Base-by-base conservation (phyloP, 1,140 invertebrate species). In the Drosophila kohkoa region DNA sequence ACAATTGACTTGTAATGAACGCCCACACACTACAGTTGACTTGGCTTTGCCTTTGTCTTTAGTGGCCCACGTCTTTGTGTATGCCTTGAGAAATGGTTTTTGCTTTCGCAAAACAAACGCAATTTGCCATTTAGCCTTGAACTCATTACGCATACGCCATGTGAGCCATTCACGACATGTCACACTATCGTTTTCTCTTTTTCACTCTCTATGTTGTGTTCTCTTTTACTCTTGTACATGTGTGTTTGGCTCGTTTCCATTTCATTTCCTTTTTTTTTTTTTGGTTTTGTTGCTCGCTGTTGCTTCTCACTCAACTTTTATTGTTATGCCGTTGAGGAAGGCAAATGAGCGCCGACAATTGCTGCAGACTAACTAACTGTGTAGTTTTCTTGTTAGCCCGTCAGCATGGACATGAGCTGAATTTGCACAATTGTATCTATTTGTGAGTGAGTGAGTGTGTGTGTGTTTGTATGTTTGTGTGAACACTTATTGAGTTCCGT, bases 91-190 rank as follows among this genome's bases (percentile, higher is more conserved):
- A 38, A 64, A 52, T 46, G 48, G 5, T 57, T 55, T 55, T 71
- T 72, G 55, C 73, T 49, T 43, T 51, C 58, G 20, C 41, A 75
- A 70, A 78, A 45, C 51, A 71, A 67, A 69, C 71, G 79, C 60
- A 87, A 57, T 70, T 74, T 88, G 60, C 58, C 43, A 48, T 46
- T 64, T 76, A 65, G 75, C 82, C 85, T 88, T 88, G 80, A 80
- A 81, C 83, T 87, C 80, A 82, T 88, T 87, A 87, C 77, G 80
- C 66, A 89, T 80, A 83, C 85, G 80, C 70, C 77, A 62, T 71
- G 66, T 79, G 38, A 43, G 57, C 15, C 62, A 63, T 15, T 58
- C 28, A 55, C 43, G n/a, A 45, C 46, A 45, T 57, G 30, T 59
- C 62, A 16, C 45, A 45, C 35, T 38, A 38, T 38, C 35, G 35